These are phyloP conservation scores for Ruditapes philippinarum DNA, from an alignment of 1,140 invertebrate species.

Conservation along the genomic window DNA sequence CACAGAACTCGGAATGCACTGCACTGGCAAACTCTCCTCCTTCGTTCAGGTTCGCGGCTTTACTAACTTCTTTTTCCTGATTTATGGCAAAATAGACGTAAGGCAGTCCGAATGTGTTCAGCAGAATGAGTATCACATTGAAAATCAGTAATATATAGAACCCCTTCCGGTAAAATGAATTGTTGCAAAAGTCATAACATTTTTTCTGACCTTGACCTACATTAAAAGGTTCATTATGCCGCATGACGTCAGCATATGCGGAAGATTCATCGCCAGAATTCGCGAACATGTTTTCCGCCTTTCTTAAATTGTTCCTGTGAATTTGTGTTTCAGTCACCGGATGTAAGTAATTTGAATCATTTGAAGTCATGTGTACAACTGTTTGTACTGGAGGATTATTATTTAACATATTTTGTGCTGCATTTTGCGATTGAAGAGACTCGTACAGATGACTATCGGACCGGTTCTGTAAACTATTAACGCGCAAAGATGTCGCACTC, in stretches of 20 bases:
- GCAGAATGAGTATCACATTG: background rate
- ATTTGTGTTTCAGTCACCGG: background rate
- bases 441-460: background rate
- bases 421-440: background rate
- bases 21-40: background rate
- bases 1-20: background rate
- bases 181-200: background rate
- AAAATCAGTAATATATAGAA: conserved; percentile 1
- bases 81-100: background rate
- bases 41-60: too few relatives aligned
- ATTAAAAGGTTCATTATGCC: background rate
- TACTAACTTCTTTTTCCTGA: too few relatives aligned
- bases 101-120: background rate
- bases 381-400: background rate
- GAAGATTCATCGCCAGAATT: background rate
- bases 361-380: background rate
- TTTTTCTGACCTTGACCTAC: background rate
- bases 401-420: background rate
- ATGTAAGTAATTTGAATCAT: background rate
- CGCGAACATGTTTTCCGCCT: background rate
- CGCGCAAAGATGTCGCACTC: background rate
- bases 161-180: background rate
- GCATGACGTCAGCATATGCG: background rate
- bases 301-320: background rate
- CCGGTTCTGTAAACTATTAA: background rate